A percentile compares a stretch with the other conserved stretches of the same genome.
Evolutionary conservation across 92 coral and sea anemone species (phyloP).

Genomic region (Diadumene lineata): DNA sequence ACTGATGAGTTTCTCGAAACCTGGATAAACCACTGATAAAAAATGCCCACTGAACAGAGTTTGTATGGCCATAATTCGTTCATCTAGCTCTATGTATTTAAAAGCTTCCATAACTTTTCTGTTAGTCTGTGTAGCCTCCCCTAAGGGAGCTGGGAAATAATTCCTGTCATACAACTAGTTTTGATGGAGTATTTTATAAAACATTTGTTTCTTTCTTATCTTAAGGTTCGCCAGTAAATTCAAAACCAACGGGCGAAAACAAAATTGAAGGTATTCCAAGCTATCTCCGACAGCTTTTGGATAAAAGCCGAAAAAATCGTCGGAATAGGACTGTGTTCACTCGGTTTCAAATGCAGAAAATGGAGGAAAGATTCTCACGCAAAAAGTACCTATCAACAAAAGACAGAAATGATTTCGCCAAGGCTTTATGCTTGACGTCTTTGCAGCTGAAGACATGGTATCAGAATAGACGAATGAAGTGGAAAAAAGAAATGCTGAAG

Average conservation of each 20-base stretch:
- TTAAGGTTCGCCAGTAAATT: neutral
- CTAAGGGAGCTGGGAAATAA: too few species aligned
- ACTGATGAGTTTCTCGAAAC: too few species aligned
- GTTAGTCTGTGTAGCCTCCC: too few species aligned
- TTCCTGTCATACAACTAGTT: too few species aligned
- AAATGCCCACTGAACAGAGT: too few species aligned
- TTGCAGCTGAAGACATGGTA: conserved; percentile 97
- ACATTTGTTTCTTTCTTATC: too few species aligned
- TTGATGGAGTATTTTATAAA: too few species aligned
- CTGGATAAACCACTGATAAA: too few species aligned
- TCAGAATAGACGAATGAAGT: conserved; percentile 96
- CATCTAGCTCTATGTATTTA: too few species aligned
- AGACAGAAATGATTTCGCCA: conserved; percentile 92
- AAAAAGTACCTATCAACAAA: conserved; percentile 89
- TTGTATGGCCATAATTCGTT: too few species aligned
- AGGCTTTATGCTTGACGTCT: conserved; percentile 69
- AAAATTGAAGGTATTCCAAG: conserved; percentile 61
- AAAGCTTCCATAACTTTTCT: too few species aligned
- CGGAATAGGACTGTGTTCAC: conserved; percentile 95
- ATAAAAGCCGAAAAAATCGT: conserved; percentile 81
- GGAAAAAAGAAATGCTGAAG: conserved; percentile 90
- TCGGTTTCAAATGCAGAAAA: conserved; percentile 66
- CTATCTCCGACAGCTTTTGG: conserved; percentile 74
- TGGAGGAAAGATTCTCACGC: conserved; percentile 73
- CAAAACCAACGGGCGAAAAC: neutral